Evolutionary conservation across 2,888 invertebrate species (phyloP).

Genomic region (Cephus sareptanus): DNA sequence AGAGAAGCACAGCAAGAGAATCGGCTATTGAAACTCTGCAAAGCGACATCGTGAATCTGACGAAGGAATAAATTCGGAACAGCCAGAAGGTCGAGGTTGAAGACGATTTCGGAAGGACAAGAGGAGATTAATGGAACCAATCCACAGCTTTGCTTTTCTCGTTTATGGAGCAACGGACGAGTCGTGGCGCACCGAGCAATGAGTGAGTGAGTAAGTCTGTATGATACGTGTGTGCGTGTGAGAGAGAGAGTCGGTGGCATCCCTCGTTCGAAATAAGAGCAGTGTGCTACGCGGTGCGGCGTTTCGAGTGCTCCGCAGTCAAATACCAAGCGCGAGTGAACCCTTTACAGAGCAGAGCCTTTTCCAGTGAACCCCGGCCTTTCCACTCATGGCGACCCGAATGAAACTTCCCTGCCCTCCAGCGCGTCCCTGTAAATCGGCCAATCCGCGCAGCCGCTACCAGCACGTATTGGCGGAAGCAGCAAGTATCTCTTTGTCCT

Average conservation of each 20-base stretch:
- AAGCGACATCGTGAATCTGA: too few species aligned
- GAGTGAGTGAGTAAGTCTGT: too few species aligned
- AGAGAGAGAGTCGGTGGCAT: slow-evolving; percentile 17
- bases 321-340: slow-evolving; percentile 23
- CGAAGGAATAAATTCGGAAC: too few species aligned
- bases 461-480: too few species aligned
- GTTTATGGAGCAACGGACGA: slow-evolving; percentile 32
- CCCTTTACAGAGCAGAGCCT: neutral
- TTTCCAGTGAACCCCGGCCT: neutral
- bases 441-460: slow-evolving; percentile 17
- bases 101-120: too few species aligned
- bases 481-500: too few species aligned
- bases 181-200: slow-evolving; percentile 8
- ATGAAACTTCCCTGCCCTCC: slow-evolving; percentile 35
- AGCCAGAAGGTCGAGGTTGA: too few species aligned
- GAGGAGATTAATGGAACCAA: slow-evolving; percentile 30
- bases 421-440: slow-evolving; percentile 24
- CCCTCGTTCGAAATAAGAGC: slow-evolving; percentile 36
- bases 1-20: too few species aligned
- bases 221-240: too few species aligned
- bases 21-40: too few species aligned
- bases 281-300: slow-evolving; percentile 38
- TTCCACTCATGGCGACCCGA: slow-evolving; percentile 40
- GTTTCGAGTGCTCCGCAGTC: slow-evolving; percentile 39
- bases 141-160: slow-evolving; percentile 31